Conservation (phyloP, 1,140 invertebrate genomes). For the Bilobella aurantiaca region DNA sequence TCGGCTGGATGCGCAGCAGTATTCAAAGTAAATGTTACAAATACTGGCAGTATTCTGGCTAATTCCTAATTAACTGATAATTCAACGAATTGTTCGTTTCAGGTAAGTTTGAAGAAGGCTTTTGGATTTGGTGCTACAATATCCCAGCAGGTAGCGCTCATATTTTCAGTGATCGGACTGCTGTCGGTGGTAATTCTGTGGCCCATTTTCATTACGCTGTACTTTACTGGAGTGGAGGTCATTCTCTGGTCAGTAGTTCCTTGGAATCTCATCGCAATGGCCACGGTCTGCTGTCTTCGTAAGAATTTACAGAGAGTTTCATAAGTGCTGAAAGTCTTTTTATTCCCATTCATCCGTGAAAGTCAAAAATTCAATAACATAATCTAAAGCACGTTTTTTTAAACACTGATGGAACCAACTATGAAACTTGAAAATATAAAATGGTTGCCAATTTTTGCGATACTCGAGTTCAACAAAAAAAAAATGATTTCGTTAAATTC, state of each 20-base stretch:
- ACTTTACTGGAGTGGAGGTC: slow-evolving; percentile 70
- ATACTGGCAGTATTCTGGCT: background rate
- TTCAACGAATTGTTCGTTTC: slow-evolving; percentile 8
- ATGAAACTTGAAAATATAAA: no score
- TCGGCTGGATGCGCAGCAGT: slow-evolving; percentile 81
- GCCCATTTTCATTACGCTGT: slow-evolving; percentile 71
- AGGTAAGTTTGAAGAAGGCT: slow-evolving; percentile 36
- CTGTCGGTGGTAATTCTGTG: slow-evolving; percentile 72
- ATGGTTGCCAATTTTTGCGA: no score
- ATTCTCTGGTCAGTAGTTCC: slow-evolving; percentile 65
- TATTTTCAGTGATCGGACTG: slow-evolving; percentile 34
- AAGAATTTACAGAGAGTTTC: slow-evolving; percentile 36
- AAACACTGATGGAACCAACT: no score
- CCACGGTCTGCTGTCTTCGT: slow-evolving; percentile 66
- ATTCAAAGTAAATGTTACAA: slow-evolving; percentile 59
- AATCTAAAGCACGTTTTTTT: no score
- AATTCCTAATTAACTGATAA: background rate
- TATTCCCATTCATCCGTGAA: background rate
- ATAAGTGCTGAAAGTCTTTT: no score
- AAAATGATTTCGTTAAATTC: no score
- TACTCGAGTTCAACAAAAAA: no score
- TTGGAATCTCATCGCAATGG: slow-evolving; percentile 65
- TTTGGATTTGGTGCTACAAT: slow-evolving; percentile 35
- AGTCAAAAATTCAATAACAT: background rate
- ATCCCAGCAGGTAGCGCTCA: slow-evolving; percentile 35